phyloP scores from a whole-genome alignment of 1,140 invertebrate genomes.

The Nomia melanderi region DNA sequence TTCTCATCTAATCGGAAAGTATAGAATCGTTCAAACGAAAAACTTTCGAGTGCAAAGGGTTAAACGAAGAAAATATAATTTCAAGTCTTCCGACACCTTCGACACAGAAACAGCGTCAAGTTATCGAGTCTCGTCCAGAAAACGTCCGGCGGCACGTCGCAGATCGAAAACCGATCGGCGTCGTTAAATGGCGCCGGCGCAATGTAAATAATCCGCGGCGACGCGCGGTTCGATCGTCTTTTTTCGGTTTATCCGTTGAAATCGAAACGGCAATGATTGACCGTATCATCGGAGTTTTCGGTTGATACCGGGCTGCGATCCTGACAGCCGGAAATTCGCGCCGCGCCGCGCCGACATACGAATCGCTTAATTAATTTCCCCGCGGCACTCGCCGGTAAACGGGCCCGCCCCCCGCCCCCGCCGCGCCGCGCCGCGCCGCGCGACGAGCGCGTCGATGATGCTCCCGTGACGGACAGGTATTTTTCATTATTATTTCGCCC shows the following conservation, averaged over 20 bases:
- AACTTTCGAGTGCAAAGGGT: too few species aligned
- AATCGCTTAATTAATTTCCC: constrained; percentile 35
- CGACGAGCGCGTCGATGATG: too few species aligned
- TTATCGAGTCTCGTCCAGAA: too few species aligned
- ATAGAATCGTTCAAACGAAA: too few species aligned
- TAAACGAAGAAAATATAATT: too few species aligned
- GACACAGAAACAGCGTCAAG: too few species aligned
- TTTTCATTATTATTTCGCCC: background rate
- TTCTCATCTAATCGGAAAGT: too few species aligned
- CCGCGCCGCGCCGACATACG: constrained; percentile 9
- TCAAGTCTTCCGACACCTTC: too few species aligned
- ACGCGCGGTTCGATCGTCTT: background rate
- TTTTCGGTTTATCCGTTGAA: too few species aligned
- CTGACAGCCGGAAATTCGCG: constrained; percentile 28
- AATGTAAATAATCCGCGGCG: background rate
- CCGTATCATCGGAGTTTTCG: background rate
- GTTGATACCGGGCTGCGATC: background rate
- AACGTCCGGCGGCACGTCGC: too few species aligned
- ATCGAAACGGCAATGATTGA: background rate
- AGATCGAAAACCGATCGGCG: background rate
- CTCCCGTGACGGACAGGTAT: constrained; percentile 20
- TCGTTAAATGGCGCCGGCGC: background rate
- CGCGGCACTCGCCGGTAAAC: background rate
- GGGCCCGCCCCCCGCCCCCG: too few species aligned
- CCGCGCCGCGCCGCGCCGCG: too few species aligned